These are phyloP conservation scores for Anguilla japonica DNA, from an alignment of 2,113 vertebrate species.

Conservation along the genomic window DNA sequence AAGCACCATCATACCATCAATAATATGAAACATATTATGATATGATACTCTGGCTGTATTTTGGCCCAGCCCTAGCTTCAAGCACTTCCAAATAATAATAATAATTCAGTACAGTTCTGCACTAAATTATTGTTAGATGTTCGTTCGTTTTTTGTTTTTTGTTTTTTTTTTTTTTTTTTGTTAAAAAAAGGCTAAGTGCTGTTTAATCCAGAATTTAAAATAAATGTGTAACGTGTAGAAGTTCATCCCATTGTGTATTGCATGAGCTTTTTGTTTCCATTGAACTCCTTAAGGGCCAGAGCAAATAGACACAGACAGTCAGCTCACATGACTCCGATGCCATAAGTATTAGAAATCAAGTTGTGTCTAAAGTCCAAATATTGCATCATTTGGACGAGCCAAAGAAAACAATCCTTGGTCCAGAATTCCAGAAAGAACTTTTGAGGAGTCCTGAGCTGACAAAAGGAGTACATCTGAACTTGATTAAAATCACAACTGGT, in stretches of 20 bases:
- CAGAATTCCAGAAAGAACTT: constrained; percentile 32
- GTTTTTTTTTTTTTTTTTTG: no score
- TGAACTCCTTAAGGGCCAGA: background rate
- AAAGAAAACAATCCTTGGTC: constrained; percentile 53
- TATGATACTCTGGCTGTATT: no score
- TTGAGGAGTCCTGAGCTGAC: constrained; percentile 19
- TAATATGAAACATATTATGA: no score
- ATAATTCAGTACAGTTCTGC: no score
- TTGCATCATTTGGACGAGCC: constrained; percentile 35
- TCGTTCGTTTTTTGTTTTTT: no score
- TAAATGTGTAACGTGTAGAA: background rate
- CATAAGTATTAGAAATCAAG: constrained; percentile 32
- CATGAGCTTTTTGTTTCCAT: background rate
- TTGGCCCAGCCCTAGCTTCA: no score
- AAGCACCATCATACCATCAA: no score
- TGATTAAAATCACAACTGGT: background rate
- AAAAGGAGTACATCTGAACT: constrained; percentile 20
- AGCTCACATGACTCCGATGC: background rate
- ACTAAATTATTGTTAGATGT: no score
- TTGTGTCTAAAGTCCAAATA: constrained; percentile 41
- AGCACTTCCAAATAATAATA: no score
- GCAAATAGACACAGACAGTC: background rate
- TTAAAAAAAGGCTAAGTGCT: background rate
- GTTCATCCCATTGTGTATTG: background rate
- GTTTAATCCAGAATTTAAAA: background rate